These are phyloP conservation scores for Napeogenes inachia DNA, from an alignment of 2,888 invertebrate species.

Conservation along the genomic window DNA sequence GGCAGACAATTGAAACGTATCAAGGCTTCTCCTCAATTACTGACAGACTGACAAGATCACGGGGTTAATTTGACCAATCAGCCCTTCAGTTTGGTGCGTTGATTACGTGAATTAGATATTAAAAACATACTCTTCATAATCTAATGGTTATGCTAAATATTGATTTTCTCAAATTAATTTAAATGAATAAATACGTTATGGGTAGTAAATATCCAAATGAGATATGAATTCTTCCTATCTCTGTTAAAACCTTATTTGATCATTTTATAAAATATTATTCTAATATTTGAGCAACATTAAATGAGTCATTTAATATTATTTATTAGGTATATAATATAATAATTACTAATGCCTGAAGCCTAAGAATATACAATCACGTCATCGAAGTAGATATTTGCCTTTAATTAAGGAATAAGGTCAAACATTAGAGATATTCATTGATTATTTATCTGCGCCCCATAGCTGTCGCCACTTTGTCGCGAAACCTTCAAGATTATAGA, in stretches of 20 bases:
- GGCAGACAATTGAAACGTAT: slow-evolving; percentile 63
- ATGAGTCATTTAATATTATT: too few species aligned
- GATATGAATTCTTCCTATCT: too few species aligned
- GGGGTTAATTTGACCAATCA: slow-evolving; percentile 67
- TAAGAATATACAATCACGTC: too few species aligned
- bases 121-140: not conserved
- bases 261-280: too few species aligned
- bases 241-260: too few species aligned
- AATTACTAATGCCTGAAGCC: too few species aligned
- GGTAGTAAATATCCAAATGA: too few species aligned
- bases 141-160: not conserved
- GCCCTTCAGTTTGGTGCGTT: slow-evolving; percentile 56
- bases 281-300: too few species aligned
- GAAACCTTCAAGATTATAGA: slow-evolving; percentile 49
- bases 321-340: too few species aligned
- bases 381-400: too few species aligned
- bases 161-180: not conserved
- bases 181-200: not conserved
- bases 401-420: too few species aligned
- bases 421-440: not conserved
- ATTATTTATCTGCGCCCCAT: slow-evolving; percentile 25
- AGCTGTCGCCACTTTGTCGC: slow-evolving; percentile 46
- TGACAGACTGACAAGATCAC: slow-evolving; percentile 56
- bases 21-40: slow-evolving; percentile 63
- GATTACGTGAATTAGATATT: slow-evolving; percentile 44